phyloP scores from a whole-genome alignment of 1,140 invertebrate species.

The Atta texana region DNA sequence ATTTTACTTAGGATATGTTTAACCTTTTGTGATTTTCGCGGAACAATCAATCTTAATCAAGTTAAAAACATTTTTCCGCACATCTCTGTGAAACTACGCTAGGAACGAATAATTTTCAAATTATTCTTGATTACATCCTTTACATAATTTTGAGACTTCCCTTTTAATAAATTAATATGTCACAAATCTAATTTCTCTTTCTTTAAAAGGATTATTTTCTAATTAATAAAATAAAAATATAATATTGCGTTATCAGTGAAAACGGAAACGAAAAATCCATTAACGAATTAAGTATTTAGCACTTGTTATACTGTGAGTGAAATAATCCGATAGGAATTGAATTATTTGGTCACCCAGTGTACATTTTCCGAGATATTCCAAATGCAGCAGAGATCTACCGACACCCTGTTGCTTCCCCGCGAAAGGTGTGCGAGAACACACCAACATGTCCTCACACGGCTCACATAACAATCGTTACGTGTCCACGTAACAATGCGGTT shows the following conservation, averaged over 20 bases:
- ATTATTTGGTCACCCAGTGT: constrained; percentile 34
- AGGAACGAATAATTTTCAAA: background rate
- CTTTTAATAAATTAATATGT: background rate
- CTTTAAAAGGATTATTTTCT: background rate
- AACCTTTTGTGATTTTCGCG: background rate
- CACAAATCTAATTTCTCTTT: background rate
- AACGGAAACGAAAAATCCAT: background rate
- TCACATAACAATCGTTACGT: background rate
- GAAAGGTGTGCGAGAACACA: constrained; percentile 11
- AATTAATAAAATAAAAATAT: background rate
- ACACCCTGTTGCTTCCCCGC: constrained; percentile 69
- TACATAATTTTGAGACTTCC: background rate
- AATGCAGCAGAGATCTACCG: constrained; percentile 61
- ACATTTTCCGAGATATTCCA: constrained; percentile 45
- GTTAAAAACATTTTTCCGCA: background rate
- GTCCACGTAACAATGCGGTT: constrained; percentile 22
- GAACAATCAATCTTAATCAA: background rate
- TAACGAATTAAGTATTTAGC: background rate
- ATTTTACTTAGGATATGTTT: background rate
- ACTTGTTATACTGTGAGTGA: background rate
- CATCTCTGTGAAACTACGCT: background rate
- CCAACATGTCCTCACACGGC: background rate
- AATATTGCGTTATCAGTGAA: background rate
- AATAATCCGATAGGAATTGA: background rate
- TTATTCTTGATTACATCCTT: constrained; percentile 7